Evolutionary conservation across 2,888 invertebrate species (phyloP).

Genomic region (Drosophila villosipedis): DNA sequence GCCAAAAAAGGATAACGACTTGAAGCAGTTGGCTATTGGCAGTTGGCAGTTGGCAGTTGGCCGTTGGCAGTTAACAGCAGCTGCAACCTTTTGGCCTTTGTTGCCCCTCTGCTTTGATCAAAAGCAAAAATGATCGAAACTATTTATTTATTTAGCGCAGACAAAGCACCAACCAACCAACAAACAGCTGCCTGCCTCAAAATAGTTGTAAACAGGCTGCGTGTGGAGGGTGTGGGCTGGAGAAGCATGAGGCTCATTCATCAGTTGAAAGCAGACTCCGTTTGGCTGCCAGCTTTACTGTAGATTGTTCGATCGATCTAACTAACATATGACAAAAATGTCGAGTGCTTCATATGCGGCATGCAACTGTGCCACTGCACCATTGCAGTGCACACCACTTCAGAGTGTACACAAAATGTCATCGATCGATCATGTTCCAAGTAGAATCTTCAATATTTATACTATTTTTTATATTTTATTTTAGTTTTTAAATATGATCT

Average conservation of each 20-base stretch:
- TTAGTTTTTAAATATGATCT: background rate
- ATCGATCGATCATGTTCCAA: slow-evolving; percentile 1
- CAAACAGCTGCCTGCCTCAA: slow-evolving; percentile 28
- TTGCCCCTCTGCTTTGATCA: slow-evolving; percentile 26
- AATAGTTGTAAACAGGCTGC: slow-evolving; percentile 33
- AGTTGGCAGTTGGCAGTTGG: background rate
- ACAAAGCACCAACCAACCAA: slow-evolving; percentile 3
- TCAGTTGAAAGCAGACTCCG: slow-evolving; percentile 22
- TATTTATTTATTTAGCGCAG: slow-evolving; percentile 49
- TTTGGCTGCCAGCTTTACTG: background rate
- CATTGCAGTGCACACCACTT: no score
- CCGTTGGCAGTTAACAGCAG: slow-evolving; percentile 26
- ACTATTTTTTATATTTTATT: background rate
- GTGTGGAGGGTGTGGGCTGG: background rate
- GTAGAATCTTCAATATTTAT: background rate
- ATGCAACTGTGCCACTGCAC: slow-evolving; percentile 13
- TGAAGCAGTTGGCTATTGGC: background rate
- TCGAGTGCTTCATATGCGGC: slow-evolving; percentile 38
- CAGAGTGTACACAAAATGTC: background rate
- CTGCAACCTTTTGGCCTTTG: slow-evolving; percentile 49
- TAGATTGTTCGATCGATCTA: slow-evolving; percentile 14
- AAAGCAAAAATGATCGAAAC: slow-evolving; percentile 25
- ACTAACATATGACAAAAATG: slow-evolving; percentile 50
- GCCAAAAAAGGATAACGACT: slow-evolving; percentile 50
- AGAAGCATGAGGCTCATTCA: background rate